Evolutionary conservation across 2,113 vertebrate species (phyloP), one percentile per base, ranked within the genome.

Genomic region (Xenopus borealis): DNA sequence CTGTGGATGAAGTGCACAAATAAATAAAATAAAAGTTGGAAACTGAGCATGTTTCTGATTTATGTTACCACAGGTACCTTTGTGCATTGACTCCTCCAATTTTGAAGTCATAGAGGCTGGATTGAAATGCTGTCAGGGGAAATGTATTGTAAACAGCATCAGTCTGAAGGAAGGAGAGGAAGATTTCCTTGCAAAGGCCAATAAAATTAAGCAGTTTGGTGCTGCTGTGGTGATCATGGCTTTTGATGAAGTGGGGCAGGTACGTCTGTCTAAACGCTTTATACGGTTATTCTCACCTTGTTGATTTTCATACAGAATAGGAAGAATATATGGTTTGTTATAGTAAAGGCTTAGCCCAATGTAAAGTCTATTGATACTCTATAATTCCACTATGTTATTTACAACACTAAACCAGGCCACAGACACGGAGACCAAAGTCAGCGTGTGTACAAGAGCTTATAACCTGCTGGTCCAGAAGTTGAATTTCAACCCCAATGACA

Each of bases 141-240:
- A 99, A 78, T 96, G 95, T 76, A 94, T 99, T 2, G 97, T 99
- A 61, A 99, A 99, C 80, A 99, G 97, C 76, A 96, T 99, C 84
- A 99, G 97, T 58, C 87, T 99, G 79, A 99, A 99, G 81, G 97
- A 98, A 72, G 97, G 97, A 0, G 96, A 98, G 79, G 85, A 89
- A 2, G 94, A 97, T 76, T 99, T 98, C 71, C 79, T 98, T 80
- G 81, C 81, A 62, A 92, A 93, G 78, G 96, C 95, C 1, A 83
- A 80, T 55, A 94, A 84, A 27, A 89, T 99, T 62, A 94, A 91
- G 63, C 91, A 91, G 72, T 97, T 93, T 4, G 97, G 97, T 44
- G 96, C 94, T 9, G 95, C 96, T 9, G 91, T 97, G 62, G 96
- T 99, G 59, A 83, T 99, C 79, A 99, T 99, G 97, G 97, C 97